These are phyloP conservation scores for Stylophora pistillata DNA, from an alignment of 64 coral and sea anemone species.

Conservation along the genomic window DNA sequence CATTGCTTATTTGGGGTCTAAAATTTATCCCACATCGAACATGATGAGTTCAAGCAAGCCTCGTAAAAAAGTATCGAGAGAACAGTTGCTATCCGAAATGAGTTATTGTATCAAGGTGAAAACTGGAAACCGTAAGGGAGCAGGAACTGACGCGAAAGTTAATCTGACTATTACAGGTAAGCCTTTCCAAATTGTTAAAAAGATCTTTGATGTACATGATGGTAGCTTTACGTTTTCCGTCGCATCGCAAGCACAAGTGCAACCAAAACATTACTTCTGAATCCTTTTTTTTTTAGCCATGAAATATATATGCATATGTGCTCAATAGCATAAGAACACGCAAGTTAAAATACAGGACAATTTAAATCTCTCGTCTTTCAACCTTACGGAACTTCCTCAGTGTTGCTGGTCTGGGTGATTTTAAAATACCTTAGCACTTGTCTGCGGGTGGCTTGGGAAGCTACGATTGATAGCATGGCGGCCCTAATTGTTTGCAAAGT, in stretches of 20 bases:
- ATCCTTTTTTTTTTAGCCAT: too few relatives aligned
- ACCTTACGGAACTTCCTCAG: too few relatives aligned
- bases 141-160: slow-evolving; percentile 68
- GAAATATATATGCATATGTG: too few relatives aligned
- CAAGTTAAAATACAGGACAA: too few relatives aligned
- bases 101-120: slow-evolving; percentile 51
- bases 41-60: slow-evolving; percentile 42
- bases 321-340: too few relatives aligned
- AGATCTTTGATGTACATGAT: neutral
- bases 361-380: too few relatives aligned
- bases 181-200: neutral
- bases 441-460: too few relatives aligned
- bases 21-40: slow-evolving; percentile 26
- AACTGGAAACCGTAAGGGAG: slow-evolving; percentile 52
- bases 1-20: slow-evolving; percentile 42
- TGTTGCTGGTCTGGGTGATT: too few relatives aligned
- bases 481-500: too few relatives aligned
- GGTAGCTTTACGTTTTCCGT: neutral
- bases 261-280: neutral
- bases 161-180: slow-evolving; percentile 64
- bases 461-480: too few relatives aligned
- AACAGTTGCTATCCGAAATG: neutral
- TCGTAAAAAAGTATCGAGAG: neutral
- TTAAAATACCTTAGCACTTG: too few relatives aligned
- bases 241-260: neutral